Base-by-base conservation (phyloP, 2,797 vertebrate genomes). In the Falco peregrinus region DNA sequence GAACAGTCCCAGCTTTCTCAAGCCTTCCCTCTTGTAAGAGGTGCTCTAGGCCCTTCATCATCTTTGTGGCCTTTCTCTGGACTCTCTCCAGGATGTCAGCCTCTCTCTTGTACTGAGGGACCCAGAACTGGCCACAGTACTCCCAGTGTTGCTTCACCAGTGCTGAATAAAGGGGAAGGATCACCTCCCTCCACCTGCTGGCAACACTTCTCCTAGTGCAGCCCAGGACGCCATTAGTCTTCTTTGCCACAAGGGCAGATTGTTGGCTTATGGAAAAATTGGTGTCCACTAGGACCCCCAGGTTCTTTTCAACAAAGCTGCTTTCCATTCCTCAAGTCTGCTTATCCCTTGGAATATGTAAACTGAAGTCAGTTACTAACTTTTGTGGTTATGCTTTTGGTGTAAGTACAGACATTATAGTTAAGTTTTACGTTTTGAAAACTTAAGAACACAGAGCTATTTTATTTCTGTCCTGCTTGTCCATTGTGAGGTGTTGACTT, bases 401-500 rank as follows among this genome's bases (percentile, higher is more conserved):
- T 91, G 21, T 57, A 61, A 82, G 21, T 84, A 47, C 14, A 79
- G 80, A 45, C 14, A 26, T 76, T 90, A 37, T 18, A 64, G n/a
- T 76, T 57, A 71, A 65, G 39, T 85, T 89, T 87, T 37, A 24
- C 6, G 4, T 93, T 93, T 92, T 86, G 73, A 82, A 80, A 92
- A 57, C 21, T 41, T 71, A 22, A 84, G 56, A 70, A 74, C 60
- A 41, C 68, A 50, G 31, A 59, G 15, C 64, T 94, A 37, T 21
- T 77, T 80, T 85, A 43, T 86, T 95, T 93, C 84, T 88, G 2
- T 81, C 84, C 67, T 84, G 10, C 43, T 61, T 89, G 41, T 81
- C 73, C 39, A 12, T 93, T 96, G 75, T 88, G 79, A 84, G 28
- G 28, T 87, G 61, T 51, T 75, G 57, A 86, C 35, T 93, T 96